Percentiles rank a stretch among this genome's conserved stretches.
Conservation (phyloP, 35 echinoderm and acorn worm species). For the Ophiothrix spiculata region DNA sequence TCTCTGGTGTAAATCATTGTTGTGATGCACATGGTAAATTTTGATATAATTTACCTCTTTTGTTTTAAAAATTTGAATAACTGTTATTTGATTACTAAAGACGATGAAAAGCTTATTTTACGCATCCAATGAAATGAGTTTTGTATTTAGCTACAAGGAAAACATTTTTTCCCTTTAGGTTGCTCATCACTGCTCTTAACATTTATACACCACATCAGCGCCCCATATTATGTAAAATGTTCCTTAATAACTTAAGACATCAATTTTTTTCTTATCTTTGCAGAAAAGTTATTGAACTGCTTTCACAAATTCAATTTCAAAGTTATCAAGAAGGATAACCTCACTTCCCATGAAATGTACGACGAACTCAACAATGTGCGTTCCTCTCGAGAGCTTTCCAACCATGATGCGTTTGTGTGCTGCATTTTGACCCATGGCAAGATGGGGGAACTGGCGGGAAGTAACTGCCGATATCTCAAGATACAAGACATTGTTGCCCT, state of each 20-base stretch:
- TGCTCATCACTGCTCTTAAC: too few relatives aligned
- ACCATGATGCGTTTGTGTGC: conserved; percentile 45
- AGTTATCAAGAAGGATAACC: background rate
- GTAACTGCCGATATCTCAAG: background rate
- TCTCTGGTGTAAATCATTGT: too few relatives aligned
- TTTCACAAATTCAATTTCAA: conserved; percentile 28
- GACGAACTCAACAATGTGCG: conserved; percentile 9
- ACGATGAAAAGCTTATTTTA: too few relatives aligned
- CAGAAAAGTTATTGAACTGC: conserved; percentile 3
- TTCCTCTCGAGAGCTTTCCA: background rate
- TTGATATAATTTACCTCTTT: too few relatives aligned
- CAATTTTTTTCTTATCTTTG: background rate
- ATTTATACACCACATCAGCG: too few relatives aligned
- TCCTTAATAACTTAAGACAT: too few relatives aligned
- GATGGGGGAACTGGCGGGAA: conserved; percentile 10
- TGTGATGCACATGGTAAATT: too few relatives aligned
- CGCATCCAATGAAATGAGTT: too few relatives aligned
- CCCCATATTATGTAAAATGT: background rate
- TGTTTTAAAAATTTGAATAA: too few relatives aligned
- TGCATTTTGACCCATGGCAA: conserved; percentile 41
- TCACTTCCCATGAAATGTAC: background rate
- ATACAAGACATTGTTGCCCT: conserved; percentile 8
- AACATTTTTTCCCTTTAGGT: too few relatives aligned
- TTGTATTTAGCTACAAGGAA: too few relatives aligned
- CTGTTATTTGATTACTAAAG: too few relatives aligned